These are phyloP conservation scores for Ovis aries DNA, from an alignment of 2,113 vertebrate species.

Conservation along the genomic window DNA sequence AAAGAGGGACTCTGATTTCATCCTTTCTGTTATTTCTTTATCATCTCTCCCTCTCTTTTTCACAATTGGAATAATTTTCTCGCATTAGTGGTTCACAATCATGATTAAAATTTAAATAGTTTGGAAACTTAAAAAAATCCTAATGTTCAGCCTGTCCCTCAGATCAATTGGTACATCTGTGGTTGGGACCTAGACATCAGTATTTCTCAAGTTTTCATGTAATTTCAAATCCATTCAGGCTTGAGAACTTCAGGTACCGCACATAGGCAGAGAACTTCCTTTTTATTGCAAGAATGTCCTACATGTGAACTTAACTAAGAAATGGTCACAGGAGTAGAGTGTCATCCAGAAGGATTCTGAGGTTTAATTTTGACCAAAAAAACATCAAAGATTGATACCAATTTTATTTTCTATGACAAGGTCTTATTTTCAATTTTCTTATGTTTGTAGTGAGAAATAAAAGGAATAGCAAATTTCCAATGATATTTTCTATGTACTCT, in stretches of 20 bases:
- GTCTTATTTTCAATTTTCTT: constrained; percentile 50
- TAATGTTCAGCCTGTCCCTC: fast-evolving
- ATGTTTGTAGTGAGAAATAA: constrained; percentile 45
- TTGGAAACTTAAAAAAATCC: background rate
- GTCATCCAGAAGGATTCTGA: background rate
- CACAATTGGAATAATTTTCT: background rate
- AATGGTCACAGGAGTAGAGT: background rate
- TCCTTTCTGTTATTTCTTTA: background rate
- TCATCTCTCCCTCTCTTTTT: background rate
- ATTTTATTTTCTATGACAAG: constrained; percentile 16
- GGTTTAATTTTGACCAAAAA: constrained; percentile 28
- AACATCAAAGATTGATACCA: background rate
- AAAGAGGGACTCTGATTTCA: background rate
- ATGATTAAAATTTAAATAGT: background rate
- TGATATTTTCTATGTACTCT: constrained; percentile 18
- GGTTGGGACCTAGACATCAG: background rate
- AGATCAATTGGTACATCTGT: fast-evolving
- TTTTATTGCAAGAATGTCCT: background rate
- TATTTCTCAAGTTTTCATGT: background rate
- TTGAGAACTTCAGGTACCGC: background rate
- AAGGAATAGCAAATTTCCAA: constrained; percentile 19
- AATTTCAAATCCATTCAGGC: background rate
- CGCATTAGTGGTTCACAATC: background rate
- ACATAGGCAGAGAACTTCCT: background rate
- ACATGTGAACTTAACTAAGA: background rate